A percentile compares a stretch with the other conserved stretches of the same genome.
Conservation (phyloP, 2,113 vertebrate genomes). For the Oryzias celebensis region DNA sequence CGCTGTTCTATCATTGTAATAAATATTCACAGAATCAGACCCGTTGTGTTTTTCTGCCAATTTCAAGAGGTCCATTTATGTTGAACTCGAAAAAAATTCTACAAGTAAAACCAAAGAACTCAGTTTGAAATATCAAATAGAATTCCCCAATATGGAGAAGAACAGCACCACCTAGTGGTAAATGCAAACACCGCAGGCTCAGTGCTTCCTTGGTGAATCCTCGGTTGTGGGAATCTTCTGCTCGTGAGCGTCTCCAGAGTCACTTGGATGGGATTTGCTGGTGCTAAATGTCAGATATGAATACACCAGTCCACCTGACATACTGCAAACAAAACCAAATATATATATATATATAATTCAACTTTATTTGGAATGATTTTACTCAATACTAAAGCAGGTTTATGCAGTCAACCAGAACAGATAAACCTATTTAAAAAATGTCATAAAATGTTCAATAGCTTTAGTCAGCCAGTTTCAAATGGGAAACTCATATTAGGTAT, state of each 20-base stretch:
- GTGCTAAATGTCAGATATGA: constrained; percentile 81
- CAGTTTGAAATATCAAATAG: background rate
- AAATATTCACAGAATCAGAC: constrained; percentile 69
- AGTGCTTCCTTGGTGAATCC: constrained; percentile 2
- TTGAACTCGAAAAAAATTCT: background rate
- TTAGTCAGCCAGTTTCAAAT: too few species aligned
- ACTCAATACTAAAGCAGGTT: too few species aligned
- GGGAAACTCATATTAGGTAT: too few species aligned
- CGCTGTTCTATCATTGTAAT: constrained; percentile 72
- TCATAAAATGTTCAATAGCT: too few species aligned
- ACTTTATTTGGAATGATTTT: too few species aligned
- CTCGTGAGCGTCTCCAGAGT: constrained; percentile 12
- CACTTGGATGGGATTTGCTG: constrained; percentile 17
- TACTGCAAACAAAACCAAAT: constrained; percentile 69
- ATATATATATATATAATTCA: background rate
- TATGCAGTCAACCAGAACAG: too few species aligned
- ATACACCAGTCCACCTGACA: constrained; percentile 86
- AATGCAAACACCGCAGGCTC: background rate
- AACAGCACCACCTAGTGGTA: constrained; percentile 35
- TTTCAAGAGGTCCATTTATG: background rate
- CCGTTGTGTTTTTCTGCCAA: background rate
- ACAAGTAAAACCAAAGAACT: background rate
- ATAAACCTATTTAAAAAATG: too few species aligned
- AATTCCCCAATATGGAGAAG: constrained; percentile 62
- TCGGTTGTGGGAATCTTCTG: constrained; percentile 22